These are phyloP conservation scores for Tretioscincus oriximinensis DNA, from an alignment of 2,113 vertebrate genomes.

Conservation along the genomic window DNA sequence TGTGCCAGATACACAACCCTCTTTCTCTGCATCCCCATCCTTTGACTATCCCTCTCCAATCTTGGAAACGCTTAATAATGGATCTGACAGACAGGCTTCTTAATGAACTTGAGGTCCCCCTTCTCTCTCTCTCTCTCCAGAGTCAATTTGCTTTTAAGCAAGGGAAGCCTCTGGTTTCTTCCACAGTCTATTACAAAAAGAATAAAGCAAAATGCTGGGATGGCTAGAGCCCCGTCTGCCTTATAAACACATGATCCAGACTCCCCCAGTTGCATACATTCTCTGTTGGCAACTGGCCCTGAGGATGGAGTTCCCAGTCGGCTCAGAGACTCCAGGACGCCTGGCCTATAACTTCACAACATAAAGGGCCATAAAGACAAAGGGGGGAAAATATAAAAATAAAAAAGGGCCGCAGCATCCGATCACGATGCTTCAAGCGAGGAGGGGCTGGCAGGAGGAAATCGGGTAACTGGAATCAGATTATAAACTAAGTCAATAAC, in stretches of 20 bases:
- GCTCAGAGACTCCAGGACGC: slow-evolving; percentile 7
- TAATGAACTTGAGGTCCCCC: background rate
- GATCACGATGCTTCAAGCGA: background rate
- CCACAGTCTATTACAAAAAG: slow-evolving; percentile 32
- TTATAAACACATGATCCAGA: background rate
- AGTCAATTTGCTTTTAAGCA: slow-evolving; percentile 21
- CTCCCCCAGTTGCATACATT: background rate
- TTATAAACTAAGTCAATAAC: slow-evolving; percentile 48
- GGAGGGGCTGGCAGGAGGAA: slow-evolving; percentile 39
- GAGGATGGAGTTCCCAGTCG: background rate
- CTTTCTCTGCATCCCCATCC: background rate
- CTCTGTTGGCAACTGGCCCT: background rate
- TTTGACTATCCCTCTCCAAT: background rate
- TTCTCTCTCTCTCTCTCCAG: background rate
- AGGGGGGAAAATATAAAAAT: too few species aligned
- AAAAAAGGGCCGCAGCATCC: too few species aligned
- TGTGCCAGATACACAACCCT: background rate
- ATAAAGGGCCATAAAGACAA: background rate
- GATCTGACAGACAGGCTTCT: slow-evolving; percentile 42
- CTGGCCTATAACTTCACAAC: background rate
- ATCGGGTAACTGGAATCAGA: slow-evolving; percentile 22
- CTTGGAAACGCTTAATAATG: slow-evolving; percentile 20
- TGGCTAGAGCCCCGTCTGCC: background rate
- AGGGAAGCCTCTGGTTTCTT: background rate
- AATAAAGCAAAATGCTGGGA: too few species aligned